Evolutionary conservation across 2,888 invertebrate species (phyloP), one percentile per base, ranked within the genome.

Genomic region (Philereme vetulata): DNA sequence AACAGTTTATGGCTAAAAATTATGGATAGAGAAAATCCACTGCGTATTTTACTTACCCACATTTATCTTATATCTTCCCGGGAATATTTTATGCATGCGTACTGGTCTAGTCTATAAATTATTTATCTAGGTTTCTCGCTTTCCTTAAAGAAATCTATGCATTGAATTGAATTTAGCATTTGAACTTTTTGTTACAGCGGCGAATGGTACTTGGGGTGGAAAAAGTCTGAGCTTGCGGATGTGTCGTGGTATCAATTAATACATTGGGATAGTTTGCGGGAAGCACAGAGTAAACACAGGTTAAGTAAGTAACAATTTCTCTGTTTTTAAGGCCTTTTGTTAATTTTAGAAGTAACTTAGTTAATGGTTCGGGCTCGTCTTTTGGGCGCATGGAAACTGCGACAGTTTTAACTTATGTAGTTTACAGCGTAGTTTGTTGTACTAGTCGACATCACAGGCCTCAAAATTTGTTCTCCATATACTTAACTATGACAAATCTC

Each of bases 231-330:
- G 78, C 93, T 99, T 56, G 95, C 95, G 77, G 97, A 97, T 63
- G 95, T 96, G 47, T 99, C 98, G 11, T 99, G 99, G 99, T 99
- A 99, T 86, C 97, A 98, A 85, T 94, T 99, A 68, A 94, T 99
- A 67, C 99, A 99, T 81, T 99, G 98, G 94, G 98, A 98, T 74
- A 97, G 98, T 88, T 95, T 98, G 85, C 94, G 97, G 74, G 98
- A 98, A 88, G 98, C 98, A 43, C 97, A 98, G 85, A 97, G 96
- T 82, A 99, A 99, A 91, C 99, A 99, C 93, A 95, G 97, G 85
- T 94, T 98, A 88, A 96, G 98, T 98, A 93, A 96, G 97, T 95
- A 59, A 51, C 21, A 1, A 21, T 21, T 21, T 1, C 21, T 2
- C 1, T 1, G 21, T 21, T 21, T 21, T 21, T 21, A 21, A 1